These are phyloP conservation scores for Hipposideros larvatus DNA, from an alignment of 2,797 vertebrate species.

Conservation along the genomic window DNA sequence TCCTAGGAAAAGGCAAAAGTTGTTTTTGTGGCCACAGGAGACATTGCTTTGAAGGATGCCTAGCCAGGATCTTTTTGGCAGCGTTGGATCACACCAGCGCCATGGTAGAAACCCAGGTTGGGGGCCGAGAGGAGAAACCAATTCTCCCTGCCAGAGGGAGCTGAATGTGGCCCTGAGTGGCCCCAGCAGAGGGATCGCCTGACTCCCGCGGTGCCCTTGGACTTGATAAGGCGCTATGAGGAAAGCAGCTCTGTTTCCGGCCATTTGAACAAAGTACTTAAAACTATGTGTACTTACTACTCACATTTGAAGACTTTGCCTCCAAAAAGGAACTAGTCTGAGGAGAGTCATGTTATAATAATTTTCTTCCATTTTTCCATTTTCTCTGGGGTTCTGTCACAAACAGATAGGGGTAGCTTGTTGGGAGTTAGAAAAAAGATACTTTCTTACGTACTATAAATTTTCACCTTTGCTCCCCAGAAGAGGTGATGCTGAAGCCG, in stretches of 20 bases:
- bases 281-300: not conserved
- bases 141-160: not conserved
- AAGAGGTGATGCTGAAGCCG: not conserved
- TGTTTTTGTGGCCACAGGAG: constrained; percentile 4
- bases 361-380: not conserved
- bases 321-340: not conserved
- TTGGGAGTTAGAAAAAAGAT: not conserved
- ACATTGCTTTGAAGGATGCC: not conserved
- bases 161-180: not conserved
- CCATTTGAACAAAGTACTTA: not conserved
- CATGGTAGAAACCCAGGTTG: not conserved
- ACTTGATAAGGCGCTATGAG: not conserved
- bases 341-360: constrained; percentile 46
- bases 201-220: not conserved
- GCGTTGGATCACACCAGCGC: not conserved
- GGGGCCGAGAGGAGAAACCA: not conserved
- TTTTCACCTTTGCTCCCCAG: not conserved
- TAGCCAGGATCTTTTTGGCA: not conserved
- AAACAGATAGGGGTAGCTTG: not conserved
- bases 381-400: not conserved
- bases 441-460: not conserved
- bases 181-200: not conserved
- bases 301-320: constrained; percentile 40
- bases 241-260: not conserved
- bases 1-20: constrained; percentile 8